Conservation (phyloP, 1,140 invertebrate species). For the Lanistes nyassanus region DNA sequence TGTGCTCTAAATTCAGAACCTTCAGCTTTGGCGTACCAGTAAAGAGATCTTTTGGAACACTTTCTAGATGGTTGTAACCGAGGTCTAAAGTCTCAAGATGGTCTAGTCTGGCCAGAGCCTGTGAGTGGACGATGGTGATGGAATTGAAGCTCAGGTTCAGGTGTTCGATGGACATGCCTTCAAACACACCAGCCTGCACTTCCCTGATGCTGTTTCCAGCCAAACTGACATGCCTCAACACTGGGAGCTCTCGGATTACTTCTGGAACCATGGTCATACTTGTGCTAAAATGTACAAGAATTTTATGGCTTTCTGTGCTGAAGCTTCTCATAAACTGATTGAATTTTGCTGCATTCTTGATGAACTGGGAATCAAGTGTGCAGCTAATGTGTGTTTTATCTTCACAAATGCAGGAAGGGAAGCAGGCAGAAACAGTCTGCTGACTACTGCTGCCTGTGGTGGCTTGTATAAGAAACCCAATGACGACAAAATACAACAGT, state of each 20-base stretch:
- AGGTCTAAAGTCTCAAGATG: conserved; percentile 44
- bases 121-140: conserved; percentile 20
- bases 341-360: neutral
- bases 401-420: conserved; percentile 1
- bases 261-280: neutral
- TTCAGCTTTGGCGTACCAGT: conserved; percentile 30
- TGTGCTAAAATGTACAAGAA: conserved; percentile 2
- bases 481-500: no score
- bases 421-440: neutral
- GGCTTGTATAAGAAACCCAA: no score
- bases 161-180: conserved; percentile 22
- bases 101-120: conserved; percentile 37
- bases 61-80: conserved; percentile 39
- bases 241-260: neutral
- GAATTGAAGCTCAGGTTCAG: conserved; percentile 47
- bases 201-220: neutral
- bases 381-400: neutral
- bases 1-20: conserved; percentile 37
- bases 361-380: neutral
- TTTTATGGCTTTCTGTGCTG: neutral
- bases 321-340: neutral
- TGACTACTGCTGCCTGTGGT: no score
- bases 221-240: neutral
- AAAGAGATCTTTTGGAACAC: conserved; percentile 36
- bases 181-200: conserved; percentile 11